These are phyloP conservation scores for Gouania willdenowi DNA, from an alignment of 2,797 vertebrate genomes.

Conservation along the genomic window DNA sequence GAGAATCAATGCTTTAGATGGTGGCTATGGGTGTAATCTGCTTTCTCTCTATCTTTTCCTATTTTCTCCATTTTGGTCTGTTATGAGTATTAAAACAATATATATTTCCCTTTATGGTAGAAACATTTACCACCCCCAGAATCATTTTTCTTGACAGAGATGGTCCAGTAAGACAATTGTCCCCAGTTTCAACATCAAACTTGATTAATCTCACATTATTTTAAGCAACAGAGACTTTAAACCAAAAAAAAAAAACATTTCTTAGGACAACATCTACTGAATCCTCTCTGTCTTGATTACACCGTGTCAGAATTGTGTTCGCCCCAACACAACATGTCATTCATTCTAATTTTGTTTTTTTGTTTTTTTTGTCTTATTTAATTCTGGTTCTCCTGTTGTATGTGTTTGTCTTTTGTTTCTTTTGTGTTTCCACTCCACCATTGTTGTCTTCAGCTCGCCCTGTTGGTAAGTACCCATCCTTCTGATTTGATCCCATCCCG, in stretches of 20 bases:
- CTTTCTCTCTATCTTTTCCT: constrained; percentile 5
- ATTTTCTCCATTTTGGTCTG: constrained; percentile 28
- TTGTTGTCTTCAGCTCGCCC: constrained; percentile 98
- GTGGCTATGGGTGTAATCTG: too few species aligned
- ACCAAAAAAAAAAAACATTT: too few species aligned
- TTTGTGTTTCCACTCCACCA: constrained; percentile 89
- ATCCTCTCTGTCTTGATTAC: constrained; percentile 54
- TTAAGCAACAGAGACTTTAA: too few species aligned
- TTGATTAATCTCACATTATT: too few species aligned
- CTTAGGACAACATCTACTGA: constrained; percentile 23
- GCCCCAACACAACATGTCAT: constrained; percentile 83
- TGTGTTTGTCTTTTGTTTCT: constrained; percentile 48
- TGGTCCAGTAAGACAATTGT: constrained; percentile 43
- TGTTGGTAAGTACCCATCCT: constrained; percentile 98
- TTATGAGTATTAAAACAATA: too few species aligned
- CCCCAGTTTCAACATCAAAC: too few species aligned
- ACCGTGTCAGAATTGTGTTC: constrained; percentile 68
- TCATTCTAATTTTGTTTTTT: constrained; percentile 87
- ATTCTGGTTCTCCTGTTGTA: too few species aligned
- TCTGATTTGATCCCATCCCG: constrained; percentile 82
- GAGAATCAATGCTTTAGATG: too few species aligned
- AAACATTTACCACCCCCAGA: constrained; percentile 35
- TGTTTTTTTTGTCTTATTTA: constrained; percentile 48
- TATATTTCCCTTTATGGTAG: too few species aligned
- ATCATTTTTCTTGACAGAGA: constrained; percentile 58